phyloP scores from a whole-genome alignment of 1,140 invertebrate genomes.

The Hermetia illucens region DNA sequence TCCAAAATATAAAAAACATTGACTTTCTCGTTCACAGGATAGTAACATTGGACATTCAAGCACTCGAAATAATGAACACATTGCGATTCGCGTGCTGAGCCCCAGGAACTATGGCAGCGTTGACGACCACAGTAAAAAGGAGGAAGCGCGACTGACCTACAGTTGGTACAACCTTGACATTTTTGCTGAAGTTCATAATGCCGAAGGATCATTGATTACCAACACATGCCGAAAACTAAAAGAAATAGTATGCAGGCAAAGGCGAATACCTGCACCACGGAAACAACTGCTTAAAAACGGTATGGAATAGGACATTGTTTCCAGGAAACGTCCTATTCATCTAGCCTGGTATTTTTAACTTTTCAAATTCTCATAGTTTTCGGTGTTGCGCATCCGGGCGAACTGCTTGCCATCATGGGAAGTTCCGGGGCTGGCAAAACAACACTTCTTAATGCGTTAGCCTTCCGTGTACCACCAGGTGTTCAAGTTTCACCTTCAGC shows the following conservation, averaged over 20 bases:
- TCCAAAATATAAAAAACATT: too few species aligned
- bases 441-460: conserved; percentile 81
- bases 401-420: conserved; percentile 84
- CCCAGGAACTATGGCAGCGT: too few species aligned
- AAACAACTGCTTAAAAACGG: conserved; percentile 52
- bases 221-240: conserved; percentile 30
- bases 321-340: background rate
- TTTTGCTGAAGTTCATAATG: conserved; percentile 32
- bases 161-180: conserved; percentile 56
- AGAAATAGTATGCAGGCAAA: conserved; percentile 27
- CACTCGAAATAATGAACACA: too few species aligned
- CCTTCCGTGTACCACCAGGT: conserved; percentile 54
- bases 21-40: too few species aligned
- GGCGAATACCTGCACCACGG: conserved; percentile 33
- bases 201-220: conserved; percentile 18
- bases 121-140: too few species aligned
- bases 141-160: conserved; percentile 50
- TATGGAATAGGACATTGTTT: conserved; percentile 6
- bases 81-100: too few species aligned
- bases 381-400: conserved; percentile 76
- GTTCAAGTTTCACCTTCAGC: conserved; percentile 32
- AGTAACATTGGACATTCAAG: too few species aligned
- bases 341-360: background rate
- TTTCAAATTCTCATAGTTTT: conserved; percentile 42
- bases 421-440: conserved; percentile 94